phyloP scores from a whole-genome alignment of 2,888 invertebrate species.

The Himalopsyche anomala region DNA sequence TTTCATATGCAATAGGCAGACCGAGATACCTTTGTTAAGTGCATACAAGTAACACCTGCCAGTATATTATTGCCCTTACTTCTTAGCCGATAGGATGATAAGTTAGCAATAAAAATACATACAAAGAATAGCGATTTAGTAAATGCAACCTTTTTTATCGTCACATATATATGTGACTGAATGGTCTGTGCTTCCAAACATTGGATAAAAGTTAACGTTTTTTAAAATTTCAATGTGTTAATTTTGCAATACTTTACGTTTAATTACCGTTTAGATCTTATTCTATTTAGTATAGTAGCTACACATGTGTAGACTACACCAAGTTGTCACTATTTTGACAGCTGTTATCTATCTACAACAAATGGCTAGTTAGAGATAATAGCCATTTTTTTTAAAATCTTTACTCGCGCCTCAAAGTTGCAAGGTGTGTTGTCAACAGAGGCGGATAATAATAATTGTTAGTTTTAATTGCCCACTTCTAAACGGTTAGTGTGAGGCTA shows the following conservation, averaged over 20 bases:
- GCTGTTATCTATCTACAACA: no score
- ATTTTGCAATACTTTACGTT: no score
- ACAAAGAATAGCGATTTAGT: neutral
- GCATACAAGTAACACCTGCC: neutral
- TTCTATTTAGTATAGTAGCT: no score
- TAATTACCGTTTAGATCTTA: no score
- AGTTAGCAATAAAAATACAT: neutral
- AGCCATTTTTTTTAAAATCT: neutral
- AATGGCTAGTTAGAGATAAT: no score
- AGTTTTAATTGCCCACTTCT: slow-evolving; percentile 56
- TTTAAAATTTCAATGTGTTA: no score
- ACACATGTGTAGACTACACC: no score
- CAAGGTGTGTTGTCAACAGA: neutral
- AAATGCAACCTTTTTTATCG: neutral
- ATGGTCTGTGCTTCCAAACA: neutral
- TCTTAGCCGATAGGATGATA: neutral
- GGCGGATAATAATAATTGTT: slow-evolving; percentile 49
- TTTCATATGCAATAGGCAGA: neutral
- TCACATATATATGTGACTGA: neutral
- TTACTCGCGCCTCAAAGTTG: neutral
- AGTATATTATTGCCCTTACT: neutral
- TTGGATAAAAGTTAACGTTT: neutral
- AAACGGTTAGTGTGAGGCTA: slow-evolving; percentile 48
- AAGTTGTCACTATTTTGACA: no score
- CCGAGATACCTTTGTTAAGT: neutral